Evolutionary conservation across 2,797 vertebrate species (phyloP).

Genomic region (Arnoldichthys spilopterus): DNA sequence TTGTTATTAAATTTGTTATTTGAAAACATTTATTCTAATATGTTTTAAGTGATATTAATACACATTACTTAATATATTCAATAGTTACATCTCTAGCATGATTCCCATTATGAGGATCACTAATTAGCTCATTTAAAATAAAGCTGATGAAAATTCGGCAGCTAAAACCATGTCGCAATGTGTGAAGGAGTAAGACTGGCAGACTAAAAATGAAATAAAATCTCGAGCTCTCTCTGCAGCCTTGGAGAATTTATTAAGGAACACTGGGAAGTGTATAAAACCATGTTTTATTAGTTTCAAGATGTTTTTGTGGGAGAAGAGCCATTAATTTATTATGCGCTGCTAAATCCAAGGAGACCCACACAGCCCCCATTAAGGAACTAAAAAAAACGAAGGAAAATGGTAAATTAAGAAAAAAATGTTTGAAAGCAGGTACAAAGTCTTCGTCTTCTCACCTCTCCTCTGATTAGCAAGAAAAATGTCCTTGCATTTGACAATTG

Average conservation of each 20-base stretch:
- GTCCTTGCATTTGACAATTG: not conserved
- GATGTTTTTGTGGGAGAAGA: conserved; percentile 15
- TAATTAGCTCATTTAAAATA: not conserved
- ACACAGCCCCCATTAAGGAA: not conserved
- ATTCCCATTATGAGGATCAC: not conserved
- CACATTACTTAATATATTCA: too few relatives aligned
- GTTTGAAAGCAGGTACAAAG: not conserved
- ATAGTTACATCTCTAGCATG: not conserved
- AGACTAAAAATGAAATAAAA: conserved; percentile 28
- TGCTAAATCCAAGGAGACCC: conserved; percentile 4
- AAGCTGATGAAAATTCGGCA: not conserved
- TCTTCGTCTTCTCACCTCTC: not conserved
- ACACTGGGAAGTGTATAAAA: conserved; percentile 1
- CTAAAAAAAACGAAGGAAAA: not conserved
- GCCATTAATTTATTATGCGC: conserved; percentile 13
- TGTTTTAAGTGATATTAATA: too few relatives aligned
- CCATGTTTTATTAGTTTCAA: conserved; percentile 11
- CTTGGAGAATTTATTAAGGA: conserved; percentile 21
- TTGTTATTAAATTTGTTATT: too few relatives aligned
- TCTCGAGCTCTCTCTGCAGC: conserved; percentile 16
- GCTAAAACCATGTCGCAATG: not conserved
- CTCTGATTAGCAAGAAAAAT: not conserved
- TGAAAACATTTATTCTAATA: too few relatives aligned
- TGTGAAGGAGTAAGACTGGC: not conserved
- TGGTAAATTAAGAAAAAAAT: not conserved